These are phyloP conservation scores for Sebastolobus altivelis DNA, from an alignment of 2,797 vertebrate species.

Conservation along the genomic window DNA sequence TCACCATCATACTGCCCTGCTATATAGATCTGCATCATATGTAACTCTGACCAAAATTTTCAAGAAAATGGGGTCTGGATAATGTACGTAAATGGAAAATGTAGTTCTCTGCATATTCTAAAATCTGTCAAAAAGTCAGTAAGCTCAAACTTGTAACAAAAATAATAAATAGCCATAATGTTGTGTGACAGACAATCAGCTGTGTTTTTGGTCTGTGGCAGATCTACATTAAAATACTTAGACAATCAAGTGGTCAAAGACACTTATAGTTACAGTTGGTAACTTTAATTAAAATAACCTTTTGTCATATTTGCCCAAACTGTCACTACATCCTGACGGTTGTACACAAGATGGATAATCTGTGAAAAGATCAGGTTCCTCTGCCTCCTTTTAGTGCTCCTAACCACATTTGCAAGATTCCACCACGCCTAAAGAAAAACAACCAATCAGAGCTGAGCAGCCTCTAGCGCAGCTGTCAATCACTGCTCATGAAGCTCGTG, in stretches of 20 bases:
- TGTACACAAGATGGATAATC: not conserved
- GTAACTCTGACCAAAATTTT: not conserved
- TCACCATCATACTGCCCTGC: not conserved
- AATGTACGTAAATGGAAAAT: not conserved
- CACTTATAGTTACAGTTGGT: not conserved
- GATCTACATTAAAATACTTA: not conserved
- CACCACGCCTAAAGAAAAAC: not conserved
- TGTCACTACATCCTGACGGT: not conserved
- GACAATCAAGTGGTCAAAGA: conserved; percentile 1
- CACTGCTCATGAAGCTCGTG: not conserved
- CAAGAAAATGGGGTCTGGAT: not conserved
- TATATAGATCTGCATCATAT: conserved; percentile 1
- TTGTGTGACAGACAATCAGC: conserved; percentile 19
- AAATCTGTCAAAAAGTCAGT: conserved; percentile 10
- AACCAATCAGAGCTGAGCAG: not conserved
- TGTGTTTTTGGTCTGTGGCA: not conserved
- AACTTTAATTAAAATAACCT: not conserved
- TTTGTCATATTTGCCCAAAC: not conserved
- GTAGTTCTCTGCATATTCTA: not conserved
- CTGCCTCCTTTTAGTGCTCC: not conserved
- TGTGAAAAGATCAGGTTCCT: not conserved
- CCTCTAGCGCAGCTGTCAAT: not conserved
- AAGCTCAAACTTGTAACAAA: not conserved
- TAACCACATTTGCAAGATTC: not conserved
- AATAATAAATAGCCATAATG: not conserved